phyloP scores from a whole-genome alignment of 2,797 vertebrate genomes.

The Gymnodraco acuticeps region DNA sequence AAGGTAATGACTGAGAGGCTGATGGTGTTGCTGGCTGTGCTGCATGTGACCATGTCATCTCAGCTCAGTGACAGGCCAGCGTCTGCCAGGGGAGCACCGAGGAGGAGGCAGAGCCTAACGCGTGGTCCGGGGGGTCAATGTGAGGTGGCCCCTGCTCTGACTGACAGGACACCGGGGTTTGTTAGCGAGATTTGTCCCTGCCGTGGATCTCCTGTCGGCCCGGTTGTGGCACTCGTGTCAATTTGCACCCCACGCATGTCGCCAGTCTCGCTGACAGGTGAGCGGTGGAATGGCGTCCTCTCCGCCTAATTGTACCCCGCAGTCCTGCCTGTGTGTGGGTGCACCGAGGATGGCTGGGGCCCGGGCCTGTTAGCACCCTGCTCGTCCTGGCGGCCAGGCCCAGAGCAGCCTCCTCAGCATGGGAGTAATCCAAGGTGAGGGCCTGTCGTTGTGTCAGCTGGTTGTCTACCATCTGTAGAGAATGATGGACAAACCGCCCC shows the following conservation, averaged over 20 bases:
- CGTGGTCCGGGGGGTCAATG: constrained; percentile 81
- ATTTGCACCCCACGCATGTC: constrained; percentile 80
- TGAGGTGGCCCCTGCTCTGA: constrained; percentile 70
- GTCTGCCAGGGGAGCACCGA: constrained; percentile 60
- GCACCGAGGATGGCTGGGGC: constrained; percentile 70
- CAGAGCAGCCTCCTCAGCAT: constrained; percentile 71
- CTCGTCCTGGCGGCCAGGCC: constrained; percentile 77
- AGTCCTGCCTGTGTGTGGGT: constrained; percentile 80
- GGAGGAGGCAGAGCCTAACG: constrained; percentile 59
- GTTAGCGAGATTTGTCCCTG: constrained; percentile 86
- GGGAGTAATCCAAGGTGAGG: constrained; percentile 80
- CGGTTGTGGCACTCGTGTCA: constrained; percentile 80
- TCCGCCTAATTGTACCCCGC: constrained; percentile 87
- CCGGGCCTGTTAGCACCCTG: constrained; percentile 71
- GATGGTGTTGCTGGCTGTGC: constrained; percentile 67
- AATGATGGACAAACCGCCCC: constrained; percentile 65
- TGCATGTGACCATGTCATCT: constrained; percentile 77
- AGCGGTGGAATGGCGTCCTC: constrained; percentile 76
- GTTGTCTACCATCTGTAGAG: constrained; percentile 60
- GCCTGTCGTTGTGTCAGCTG: constrained; percentile 78
- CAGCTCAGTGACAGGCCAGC: constrained; percentile 71
- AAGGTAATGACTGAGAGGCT: constrained; percentile 83
- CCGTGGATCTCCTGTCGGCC: constrained; percentile 82
- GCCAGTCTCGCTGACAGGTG: constrained; percentile 83
- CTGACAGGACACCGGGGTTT: constrained; percentile 84